Base-by-base conservation (phyloP, 2,888 invertebrate genomes). In the Drosophila stalkeri region DNA sequence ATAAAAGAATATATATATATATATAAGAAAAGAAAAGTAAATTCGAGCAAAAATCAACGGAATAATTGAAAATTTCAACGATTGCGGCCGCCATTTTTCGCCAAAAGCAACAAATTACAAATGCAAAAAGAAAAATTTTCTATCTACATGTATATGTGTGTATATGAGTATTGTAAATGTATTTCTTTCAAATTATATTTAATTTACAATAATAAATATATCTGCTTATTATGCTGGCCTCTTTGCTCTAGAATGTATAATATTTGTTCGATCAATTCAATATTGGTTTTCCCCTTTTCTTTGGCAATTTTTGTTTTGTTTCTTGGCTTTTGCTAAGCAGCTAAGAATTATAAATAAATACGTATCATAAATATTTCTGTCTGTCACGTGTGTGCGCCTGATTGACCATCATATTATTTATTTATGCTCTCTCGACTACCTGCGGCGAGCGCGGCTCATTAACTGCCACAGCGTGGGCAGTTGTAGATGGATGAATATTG, bases 361-460 rank as follows among this genome's bases (percentile, higher is more conserved):
- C 65, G 63, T 66, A 79, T 72, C 77, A 76, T 84, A 84, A 81
- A 86, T 76, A 78, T 70, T 75, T 79, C 64, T 70, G 23, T 68
- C 66, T 69, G 77, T 86, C 86, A 86, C 88, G 86, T 87, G 84
- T 87, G 81, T 81, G 59, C 41, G 18, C 44, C 44, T 73, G 70
- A 80, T 82, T 77, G 75, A 62, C 65, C 75, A 80, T 74, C 67
- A 73, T 74, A 55, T 60, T 69, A 72, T 69, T 84, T 82, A 79
- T 84, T 83, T 83, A 78, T 77, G 44, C 75, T 47, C 66, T 62
- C 72, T 59, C 44, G 54, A 27, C 80, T 78, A 82, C 81, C 85
- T 82, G 85, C 66, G 78, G 80, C 51, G 80, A 74, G 67, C 66
- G 61, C 37, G 44, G 74, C 73, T 77, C 78, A 86, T 85, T 82